These are phyloP conservation scores for Stegophylla sp. DNA, from an alignment of 2,888 invertebrate species.

Conservation along the genomic window DNA sequence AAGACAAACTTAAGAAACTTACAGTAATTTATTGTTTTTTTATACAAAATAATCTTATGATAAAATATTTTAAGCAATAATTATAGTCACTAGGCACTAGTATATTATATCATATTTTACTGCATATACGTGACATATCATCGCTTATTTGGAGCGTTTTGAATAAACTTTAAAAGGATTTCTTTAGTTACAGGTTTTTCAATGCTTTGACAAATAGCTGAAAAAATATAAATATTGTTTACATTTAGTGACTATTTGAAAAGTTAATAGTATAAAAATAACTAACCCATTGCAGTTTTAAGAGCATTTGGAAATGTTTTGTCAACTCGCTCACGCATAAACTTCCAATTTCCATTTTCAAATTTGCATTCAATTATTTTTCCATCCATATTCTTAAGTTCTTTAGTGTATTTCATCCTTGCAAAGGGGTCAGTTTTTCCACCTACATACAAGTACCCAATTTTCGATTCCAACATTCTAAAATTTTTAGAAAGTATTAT, in stretches of 20 bases:
- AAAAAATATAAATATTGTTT: slow-evolving; percentile 63
- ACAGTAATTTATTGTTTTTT: not conserved
- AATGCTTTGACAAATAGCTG: slow-evolving; percentile 86
- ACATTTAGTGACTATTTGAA: not conserved
- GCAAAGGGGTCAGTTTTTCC: slow-evolving; percentile 72
- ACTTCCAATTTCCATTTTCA: slow-evolving; percentile 84
- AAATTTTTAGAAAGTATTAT: slow-evolving; percentile 61
- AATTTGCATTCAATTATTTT: slow-evolving; percentile 96
- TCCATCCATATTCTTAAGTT: slow-evolving; percentile 79
- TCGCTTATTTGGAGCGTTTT: slow-evolving; percentile 36
- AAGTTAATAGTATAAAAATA: slow-evolving; percentile 41
- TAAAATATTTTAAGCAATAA: not conserved
- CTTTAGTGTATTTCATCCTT: slow-evolving; percentile 79
- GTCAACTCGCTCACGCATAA: slow-evolving; percentile 94
- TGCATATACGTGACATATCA: not conserved
- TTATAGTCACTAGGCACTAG: not conserved
- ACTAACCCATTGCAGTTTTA: slow-evolving; percentile 78
- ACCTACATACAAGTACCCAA: slow-evolving; percentile 82
- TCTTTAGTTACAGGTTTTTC: slow-evolving; percentile 84
- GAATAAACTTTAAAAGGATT: slow-evolving; percentile 76
- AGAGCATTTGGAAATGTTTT: slow-evolving; percentile 94
- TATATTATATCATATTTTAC: not conserved
- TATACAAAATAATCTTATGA: slow-evolving; percentile 11
- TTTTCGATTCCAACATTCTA: slow-evolving; percentile 73
- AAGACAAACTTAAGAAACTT: slow-evolving; percentile 1